phyloP scores from a whole-genome alignment of 2,888 invertebrate species.

The Synergus itoensis region DNA sequence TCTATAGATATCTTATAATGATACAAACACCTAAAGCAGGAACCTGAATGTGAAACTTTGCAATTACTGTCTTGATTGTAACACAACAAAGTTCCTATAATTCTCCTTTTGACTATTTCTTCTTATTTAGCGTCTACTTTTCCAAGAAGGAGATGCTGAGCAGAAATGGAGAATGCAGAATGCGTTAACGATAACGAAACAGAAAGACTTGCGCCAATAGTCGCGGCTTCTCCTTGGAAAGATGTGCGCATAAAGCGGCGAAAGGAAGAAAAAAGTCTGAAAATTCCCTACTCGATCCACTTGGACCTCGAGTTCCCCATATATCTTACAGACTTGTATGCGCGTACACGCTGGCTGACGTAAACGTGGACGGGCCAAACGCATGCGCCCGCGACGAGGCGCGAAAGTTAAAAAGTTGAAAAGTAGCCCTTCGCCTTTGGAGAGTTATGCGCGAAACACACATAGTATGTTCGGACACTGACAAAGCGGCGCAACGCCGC shows the following conservation, averaged over 20 bases:
- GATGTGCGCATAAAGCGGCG: constrained; percentile 43
- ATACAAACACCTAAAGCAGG: background rate
- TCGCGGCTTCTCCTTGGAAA: constrained; percentile 29
- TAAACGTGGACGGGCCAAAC: constrained; percentile 45
- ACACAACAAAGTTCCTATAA: constrained; percentile 13
- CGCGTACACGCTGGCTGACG: constrained; percentile 42
- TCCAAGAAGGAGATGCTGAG: constrained; percentile 5
- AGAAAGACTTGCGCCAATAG: constrained; percentile 33
- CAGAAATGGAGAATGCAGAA: constrained; percentile 29
- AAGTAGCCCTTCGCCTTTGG: constrained; percentile 63
- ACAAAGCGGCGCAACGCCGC: constrained; percentile 62
- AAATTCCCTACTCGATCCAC: constrained; percentile 56
- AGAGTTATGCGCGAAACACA: constrained; percentile 66
- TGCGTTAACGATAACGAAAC: constrained; percentile 40
- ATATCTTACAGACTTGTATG: constrained; percentile 58
- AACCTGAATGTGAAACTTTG: background rate
- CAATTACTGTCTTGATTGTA: constrained; percentile 28
- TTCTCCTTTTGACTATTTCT: constrained; percentile 15
- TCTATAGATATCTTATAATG: background rate
- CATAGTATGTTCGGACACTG: constrained; percentile 58
- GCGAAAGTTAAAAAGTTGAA: constrained; percentile 67
- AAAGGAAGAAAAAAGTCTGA: constrained; percentile 57
- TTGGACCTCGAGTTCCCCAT: constrained; percentile 52
- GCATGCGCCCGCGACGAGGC: constrained; percentile 48
- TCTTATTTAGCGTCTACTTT: constrained; percentile 14